Percentiles rank a stretch among this genome's conserved stretches.
Evolutionary conservation across 35 echinoderm and acorn worm genomes (phyloP).

Genomic region (Amphiura filiformis): DNA sequence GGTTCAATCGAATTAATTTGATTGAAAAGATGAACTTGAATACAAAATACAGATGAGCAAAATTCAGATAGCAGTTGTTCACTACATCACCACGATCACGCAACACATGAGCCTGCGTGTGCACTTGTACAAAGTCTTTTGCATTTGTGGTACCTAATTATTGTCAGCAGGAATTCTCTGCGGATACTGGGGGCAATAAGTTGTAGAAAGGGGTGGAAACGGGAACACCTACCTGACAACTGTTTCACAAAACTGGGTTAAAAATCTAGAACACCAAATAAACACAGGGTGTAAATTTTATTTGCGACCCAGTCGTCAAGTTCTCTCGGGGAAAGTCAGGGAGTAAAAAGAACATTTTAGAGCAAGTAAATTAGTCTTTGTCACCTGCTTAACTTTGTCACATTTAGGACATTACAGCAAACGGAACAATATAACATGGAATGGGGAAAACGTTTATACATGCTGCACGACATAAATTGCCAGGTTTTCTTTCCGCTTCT

Average conservation of each 20-base stretch:
- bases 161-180: not conserved
- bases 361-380: slow-evolving; percentile 7
- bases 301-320: not conserved
- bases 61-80: no score
- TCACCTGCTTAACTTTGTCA: not conserved
- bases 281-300: slow-evolving; percentile 7
- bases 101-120: no score
- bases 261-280: slow-evolving; percentile 4
- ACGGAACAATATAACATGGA: not conserved
- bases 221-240: not conserved
- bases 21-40: no score
- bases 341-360: not conserved
- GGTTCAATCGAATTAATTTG: no score
- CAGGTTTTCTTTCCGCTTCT: no score
- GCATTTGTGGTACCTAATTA: not conserved
- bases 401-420: not conserved
- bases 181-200: not conserved
- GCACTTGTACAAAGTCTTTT: no score
- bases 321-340: not conserved
- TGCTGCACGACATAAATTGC: no score
- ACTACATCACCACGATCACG: no score
- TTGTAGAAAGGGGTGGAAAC: not conserved
- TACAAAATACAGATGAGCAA: no score
- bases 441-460: no score
- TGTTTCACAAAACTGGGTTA: not conserved